Evolutionary conservation across 2,113 vertebrate species (phyloP).

Genomic region (Caloenas nicobarica): DNA sequence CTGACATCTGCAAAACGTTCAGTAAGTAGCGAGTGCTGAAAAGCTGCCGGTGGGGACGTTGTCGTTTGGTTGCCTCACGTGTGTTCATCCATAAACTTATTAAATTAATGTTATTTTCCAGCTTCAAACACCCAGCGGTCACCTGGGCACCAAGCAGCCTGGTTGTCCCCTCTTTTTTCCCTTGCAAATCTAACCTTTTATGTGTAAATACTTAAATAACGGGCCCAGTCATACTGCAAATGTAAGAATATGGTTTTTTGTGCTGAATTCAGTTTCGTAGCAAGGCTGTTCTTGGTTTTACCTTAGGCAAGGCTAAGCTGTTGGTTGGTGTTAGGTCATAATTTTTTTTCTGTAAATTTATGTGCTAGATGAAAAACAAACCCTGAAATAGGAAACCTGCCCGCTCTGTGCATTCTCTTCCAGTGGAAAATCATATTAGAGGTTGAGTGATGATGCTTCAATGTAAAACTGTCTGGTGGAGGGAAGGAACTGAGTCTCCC

Average conservation of each 20-base stretch:
- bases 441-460: constrained; percentile 11
- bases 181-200: not conserved
- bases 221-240: rapidly evolving
- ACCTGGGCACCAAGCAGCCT: not conserved
- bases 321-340: not conserved
- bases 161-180: not conserved
- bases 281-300: not conserved
- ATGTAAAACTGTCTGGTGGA: constrained; percentile 8
- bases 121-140: not conserved
- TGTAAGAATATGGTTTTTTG: rapidly evolving
- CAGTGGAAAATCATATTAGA: constrained; percentile 20
- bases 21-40: constrained; percentile 82
- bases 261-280: not conserved
- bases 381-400: constrained; percentile 24
- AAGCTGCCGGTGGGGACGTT: not conserved
- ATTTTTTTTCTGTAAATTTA: not conserved
- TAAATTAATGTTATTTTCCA: not conserved
- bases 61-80: rapidly evolving
- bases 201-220: not conserved
- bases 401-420: not conserved
- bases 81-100: not conserved
- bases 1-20: constrained; percentile 99
- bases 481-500: not conserved
- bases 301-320: not conserved
- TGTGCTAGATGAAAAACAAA: not conserved